Percentiles rank a stretch among this genome's conserved stretches.
Evolutionary conservation across 2,113 vertebrate species (phyloP).

Genomic region (Tetrax tetrax): DNA sequence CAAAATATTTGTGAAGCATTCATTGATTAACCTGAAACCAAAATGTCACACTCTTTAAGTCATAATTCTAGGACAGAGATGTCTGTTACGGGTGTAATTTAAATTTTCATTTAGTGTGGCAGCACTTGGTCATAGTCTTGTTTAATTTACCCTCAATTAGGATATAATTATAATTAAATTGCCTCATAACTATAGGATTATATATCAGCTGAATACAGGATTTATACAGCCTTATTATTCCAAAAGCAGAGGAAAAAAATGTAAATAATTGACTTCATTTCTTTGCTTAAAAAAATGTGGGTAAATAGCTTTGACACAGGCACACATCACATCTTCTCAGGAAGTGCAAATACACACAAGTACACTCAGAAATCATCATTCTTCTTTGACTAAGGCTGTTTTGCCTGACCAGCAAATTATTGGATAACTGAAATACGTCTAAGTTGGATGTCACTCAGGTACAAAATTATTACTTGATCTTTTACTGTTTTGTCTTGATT

Average conservation of each 20-base stretch:
- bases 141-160: constrained; percentile 65
- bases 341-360: not conserved
- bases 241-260: not conserved
- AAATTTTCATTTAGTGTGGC: constrained; percentile 39
- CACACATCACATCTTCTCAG: not conserved
- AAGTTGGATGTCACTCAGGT: not conserved
- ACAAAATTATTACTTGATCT: not conserved
- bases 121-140: not conserved
- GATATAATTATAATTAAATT: constrained; percentile 49
- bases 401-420: not conserved
- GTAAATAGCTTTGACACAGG: not conserved
- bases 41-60: constrained; percentile 29
- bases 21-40: constrained; percentile 31
- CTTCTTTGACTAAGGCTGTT: not conserved
- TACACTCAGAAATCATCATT: not conserved
- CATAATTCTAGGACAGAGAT: not conserved
- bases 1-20: constrained; percentile 27
- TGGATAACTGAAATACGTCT: not conserved
- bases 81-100: constrained; percentile 30
- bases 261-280: not conserved
- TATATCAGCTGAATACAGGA: not conserved
- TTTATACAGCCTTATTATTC: constrained; percentile 17
- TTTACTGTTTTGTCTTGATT: not conserved
- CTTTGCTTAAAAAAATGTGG: not conserved
- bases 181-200: constrained; percentile 14